These are phyloP conservation scores for Thryonomys swinderianus DNA, from an alignment of 2,113 vertebrate genomes.

Conservation along the genomic window DNA sequence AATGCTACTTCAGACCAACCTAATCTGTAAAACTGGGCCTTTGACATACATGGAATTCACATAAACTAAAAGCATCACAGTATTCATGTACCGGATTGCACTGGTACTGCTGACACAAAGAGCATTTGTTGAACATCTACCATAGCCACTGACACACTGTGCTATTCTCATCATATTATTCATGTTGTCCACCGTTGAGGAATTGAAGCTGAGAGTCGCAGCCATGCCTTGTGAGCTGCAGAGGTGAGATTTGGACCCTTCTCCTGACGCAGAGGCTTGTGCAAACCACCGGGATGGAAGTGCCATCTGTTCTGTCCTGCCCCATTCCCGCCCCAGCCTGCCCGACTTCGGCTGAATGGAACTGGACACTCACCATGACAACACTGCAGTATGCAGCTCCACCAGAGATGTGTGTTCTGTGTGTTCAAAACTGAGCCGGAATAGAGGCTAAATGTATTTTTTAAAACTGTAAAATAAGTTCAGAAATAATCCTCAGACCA, in stretches of 20 bases:
- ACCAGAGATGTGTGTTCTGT: not conserved
- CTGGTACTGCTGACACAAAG: not conserved
- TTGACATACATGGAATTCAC: not conserved
- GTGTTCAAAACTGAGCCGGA: not conserved
- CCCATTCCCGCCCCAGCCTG: not conserved
- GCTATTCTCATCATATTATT: not conserved
- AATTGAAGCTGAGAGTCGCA: not conserved
- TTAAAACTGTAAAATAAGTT: not conserved
- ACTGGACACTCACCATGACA: not conserved
- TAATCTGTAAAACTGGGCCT: not conserved
- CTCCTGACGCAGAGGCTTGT: not conserved
- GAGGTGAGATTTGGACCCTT: not conserved
- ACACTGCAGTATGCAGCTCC: not conserved
- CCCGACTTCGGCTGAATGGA: not conserved
- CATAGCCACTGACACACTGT: not conserved
- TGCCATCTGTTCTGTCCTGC: not conserved
- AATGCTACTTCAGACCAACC: not conserved
- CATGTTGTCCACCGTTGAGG: not conserved
- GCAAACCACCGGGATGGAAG: not conserved
- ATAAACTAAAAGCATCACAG: not conserved
- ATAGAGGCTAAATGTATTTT: not conserved
- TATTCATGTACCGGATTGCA: not conserved
- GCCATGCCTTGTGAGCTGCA: too few relatives aligned
- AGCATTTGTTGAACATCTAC: not conserved
- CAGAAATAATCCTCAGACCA: conserved; percentile 15